A percentile compares a stretch with the other conserved stretches of the same genome.
phyloP scores from a whole-genome alignment of 2,113 vertebrate species.

The Corythornis vintsioides region DNA sequence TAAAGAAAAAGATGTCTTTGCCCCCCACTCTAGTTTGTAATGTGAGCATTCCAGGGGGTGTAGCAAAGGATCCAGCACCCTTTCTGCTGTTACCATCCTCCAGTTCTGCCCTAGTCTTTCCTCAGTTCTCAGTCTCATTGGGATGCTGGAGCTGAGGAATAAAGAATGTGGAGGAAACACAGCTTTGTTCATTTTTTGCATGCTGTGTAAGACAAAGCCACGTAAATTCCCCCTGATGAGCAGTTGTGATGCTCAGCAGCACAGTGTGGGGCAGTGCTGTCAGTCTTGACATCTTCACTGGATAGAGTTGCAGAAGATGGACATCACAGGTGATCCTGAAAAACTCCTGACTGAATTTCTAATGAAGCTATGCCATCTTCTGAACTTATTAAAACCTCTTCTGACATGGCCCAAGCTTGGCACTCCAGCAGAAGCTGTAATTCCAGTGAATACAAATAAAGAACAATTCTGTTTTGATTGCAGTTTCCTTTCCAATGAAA shows the following conservation, averaged over 20 bases:
- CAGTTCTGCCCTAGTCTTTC: neutral
- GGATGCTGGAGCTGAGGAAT: neutral
- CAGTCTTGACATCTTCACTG: neutral
- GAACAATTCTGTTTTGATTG: neutral
- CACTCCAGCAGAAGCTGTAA: neutral
- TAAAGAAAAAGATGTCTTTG: too few relatives aligned
- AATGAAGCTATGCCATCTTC: neutral
- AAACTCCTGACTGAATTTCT: neutral
- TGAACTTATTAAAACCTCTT: neutral
- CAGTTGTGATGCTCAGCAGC: neutral
- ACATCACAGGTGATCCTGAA: neutral
- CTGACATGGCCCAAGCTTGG: neutral
- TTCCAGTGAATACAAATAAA: neutral
- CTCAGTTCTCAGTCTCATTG: neutral
- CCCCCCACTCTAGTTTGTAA: too few relatives aligned
- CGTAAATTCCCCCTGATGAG: neutral
- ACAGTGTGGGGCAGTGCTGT: neutral
- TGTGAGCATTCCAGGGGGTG: too few relatives aligned
- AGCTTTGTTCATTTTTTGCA: neutral
- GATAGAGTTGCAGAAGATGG: neutral
- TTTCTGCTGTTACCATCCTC: too few relatives aligned
- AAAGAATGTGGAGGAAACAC: neutral
- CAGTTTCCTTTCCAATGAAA: neutral
- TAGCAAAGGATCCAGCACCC: too few relatives aligned
- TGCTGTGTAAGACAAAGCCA: neutral